Conservation (phyloP, 2,888 invertebrate genomes). For the Eupithecia exiguata region DNA sequence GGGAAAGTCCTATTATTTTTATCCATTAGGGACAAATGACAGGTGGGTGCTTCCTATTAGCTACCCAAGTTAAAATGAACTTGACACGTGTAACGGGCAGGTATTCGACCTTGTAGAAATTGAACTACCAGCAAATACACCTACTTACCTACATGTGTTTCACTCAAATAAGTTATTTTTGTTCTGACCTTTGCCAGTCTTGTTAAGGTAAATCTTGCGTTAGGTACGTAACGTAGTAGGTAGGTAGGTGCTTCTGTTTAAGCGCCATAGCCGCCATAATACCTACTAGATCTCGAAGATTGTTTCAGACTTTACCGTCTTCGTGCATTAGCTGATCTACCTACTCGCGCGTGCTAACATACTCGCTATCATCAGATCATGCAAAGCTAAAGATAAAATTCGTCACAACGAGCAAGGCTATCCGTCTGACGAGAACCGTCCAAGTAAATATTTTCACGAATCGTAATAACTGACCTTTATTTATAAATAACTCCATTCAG, state of each 20-base stretch:
- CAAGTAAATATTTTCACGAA: conserved; percentile 30
- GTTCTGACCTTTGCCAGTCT: conserved; percentile 13
- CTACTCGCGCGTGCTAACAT: neutral
- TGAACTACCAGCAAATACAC: conserved; percentile 6
- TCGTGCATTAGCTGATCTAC: neutral
- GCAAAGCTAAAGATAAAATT: neutral
- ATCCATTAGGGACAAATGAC: conserved; percentile 4
- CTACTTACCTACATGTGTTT: conserved; percentile 5
- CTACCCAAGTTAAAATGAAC: neutral
- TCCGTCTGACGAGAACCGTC: neutral
- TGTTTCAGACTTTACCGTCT: neutral
- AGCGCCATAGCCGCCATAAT: too few species aligned
- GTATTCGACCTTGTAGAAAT: conserved; percentile 12
- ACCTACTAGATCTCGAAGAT: neutral
- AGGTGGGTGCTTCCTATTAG: neutral
- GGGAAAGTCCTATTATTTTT: neutral
- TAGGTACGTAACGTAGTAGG: neutral
- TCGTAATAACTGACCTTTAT: conserved; percentile 35
- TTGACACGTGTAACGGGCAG: conserved; percentile 2
- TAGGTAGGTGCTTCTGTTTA: neutral
- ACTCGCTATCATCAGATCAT: neutral
- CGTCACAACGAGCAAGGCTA: conserved; percentile 7
- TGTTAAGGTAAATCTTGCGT: conserved; percentile 11
- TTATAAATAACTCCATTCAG: conserved; percentile 33
- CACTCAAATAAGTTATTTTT: conserved; percentile 10